These are phyloP conservation scores for Ailuropoda melanoleuca DNA, from an alignment of 2,113 vertebrate species.

Conservation along the genomic window DNA sequence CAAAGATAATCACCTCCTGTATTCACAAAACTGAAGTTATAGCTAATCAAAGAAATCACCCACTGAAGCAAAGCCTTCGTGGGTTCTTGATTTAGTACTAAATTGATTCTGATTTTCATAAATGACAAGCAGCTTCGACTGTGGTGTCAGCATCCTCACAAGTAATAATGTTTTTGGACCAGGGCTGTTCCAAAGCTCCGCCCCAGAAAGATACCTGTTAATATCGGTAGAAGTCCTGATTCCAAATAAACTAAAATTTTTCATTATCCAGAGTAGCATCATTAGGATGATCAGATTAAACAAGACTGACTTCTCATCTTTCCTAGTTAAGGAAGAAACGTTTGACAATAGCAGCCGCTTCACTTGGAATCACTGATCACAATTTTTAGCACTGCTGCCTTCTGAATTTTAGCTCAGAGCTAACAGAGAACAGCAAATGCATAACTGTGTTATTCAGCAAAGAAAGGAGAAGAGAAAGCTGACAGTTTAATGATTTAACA, in stretches of 20 bases:
- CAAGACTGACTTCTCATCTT: neutral
- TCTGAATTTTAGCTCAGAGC: slow-evolving; percentile 27
- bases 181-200: neutral
- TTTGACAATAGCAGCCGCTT: neutral
- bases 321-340: neutral
- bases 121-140: slow-evolving; percentile 12
- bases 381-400: neutral
- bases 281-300: neutral
- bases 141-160: slow-evolving; percentile 21
- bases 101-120: slow-evolving; percentile 50
- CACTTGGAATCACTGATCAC: neutral
- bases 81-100: neutral
- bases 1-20: slow-evolving; percentile 21
- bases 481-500: neutral
- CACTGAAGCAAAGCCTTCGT: neutral
- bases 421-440: neutral
- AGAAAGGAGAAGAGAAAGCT: neutral
- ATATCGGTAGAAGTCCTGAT: neutral
- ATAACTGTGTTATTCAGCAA: neutral
- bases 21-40: neutral
- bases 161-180: neutral
- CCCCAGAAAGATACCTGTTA: neutral
- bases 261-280: neutral
- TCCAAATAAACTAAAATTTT: slow-evolving; percentile 3
- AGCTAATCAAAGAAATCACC: slow-evolving; percentile 24